A percentile compares a stretch with the other conserved stretches of the same genome.
These are phyloP conservation scores for Smutsia temminckii DNA, from an alignment of 2,797 vertebrate species.

Conservation along the genomic window DNA sequence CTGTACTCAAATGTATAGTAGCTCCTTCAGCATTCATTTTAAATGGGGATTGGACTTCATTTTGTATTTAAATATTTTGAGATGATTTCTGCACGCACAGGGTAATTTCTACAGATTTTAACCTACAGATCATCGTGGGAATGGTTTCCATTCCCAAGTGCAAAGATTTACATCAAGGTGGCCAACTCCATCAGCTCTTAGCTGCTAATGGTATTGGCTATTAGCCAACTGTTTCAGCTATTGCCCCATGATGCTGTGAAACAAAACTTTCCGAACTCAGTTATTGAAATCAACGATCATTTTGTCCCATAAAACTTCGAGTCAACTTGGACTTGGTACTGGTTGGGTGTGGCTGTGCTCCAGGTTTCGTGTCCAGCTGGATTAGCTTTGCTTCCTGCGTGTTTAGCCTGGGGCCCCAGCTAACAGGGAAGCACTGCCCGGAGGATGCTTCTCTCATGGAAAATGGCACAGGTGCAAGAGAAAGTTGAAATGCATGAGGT, in stretches of 20 bases:
- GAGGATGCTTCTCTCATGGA: neutral
- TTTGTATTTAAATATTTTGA: constrained; percentile 22
- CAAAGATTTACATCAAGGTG: constrained; percentile 39
- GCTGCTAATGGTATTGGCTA: neutral
- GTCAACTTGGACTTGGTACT: neutral
- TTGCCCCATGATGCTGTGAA: neutral
- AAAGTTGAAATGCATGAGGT: neutral
- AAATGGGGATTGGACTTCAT: constrained; percentile 7
- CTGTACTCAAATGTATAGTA: neutral
- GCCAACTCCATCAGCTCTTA: neutral
- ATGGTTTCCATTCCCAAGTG: constrained; percentile 2
- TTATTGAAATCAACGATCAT: constrained; percentile 4
- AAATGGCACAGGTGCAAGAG: neutral
- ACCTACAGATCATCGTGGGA: neutral
- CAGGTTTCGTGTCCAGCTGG: constrained; percentile 7
- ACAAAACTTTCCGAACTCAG: neutral
- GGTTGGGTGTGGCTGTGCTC: neutral
- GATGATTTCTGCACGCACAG: neutral
- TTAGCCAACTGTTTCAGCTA: neutral
- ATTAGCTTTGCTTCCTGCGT: neutral
- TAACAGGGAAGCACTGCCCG: neutral
- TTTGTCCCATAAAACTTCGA: constrained; percentile 12
- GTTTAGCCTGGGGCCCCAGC: neutral
- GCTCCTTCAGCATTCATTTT: neutral
- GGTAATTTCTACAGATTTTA: constrained; percentile 51